phyloP scores from a whole-genome alignment of 2,797 vertebrate genomes.

The Pangasius mekongensis region DNA sequence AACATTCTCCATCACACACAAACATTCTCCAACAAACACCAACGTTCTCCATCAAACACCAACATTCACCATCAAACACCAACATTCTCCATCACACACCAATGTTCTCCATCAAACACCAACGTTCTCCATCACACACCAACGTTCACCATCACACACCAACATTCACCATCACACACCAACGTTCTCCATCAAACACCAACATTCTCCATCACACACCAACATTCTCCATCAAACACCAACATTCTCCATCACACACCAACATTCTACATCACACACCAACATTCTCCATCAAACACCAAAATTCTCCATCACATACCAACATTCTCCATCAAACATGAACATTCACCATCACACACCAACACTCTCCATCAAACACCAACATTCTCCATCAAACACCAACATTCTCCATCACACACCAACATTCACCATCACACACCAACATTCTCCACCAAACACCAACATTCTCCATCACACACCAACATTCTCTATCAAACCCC shows the following conservation, averaged over 20 bases:
- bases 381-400: not conserved
- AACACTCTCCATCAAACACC: not conserved
- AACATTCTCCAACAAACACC: not conserved
- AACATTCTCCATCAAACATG: not conserved
- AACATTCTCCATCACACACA: not conserved
- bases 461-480: no score
- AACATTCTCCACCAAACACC: not conserved
- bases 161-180: not conserved
- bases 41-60: not conserved
- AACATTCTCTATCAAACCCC: no score
- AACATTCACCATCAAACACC: not conserved
- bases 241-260: not conserved
- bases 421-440: not conserved
- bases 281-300: not conserved
- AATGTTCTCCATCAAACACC: not conserved
- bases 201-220: not conserved
- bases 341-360: not conserved
- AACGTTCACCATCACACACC: not conserved
- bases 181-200: not conserved
- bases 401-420: not conserved
- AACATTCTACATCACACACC: not conserved
- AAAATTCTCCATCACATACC: accelerated
- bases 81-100: not conserved
- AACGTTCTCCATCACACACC: not conserved
- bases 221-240: not conserved